Conservation (phyloP, 2,797 vertebrate genomes). For the Molossus molossus region DNA sequence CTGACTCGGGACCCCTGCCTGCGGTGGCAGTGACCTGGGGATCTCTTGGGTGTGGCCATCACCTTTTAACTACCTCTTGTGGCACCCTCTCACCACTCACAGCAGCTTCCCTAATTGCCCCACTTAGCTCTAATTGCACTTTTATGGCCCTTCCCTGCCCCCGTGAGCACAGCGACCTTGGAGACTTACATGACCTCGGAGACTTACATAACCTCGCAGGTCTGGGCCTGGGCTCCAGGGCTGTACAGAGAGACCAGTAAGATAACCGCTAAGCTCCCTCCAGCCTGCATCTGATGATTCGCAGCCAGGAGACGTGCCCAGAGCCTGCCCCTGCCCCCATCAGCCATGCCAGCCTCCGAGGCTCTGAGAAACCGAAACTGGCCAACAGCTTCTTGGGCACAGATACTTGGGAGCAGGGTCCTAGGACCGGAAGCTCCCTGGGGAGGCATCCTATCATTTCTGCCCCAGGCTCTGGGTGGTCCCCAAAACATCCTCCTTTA, state of each 20-base stretch:
- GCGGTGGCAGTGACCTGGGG: not conserved
- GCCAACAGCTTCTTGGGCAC: not conserved
- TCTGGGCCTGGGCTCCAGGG: slow-evolving; percentile 48
- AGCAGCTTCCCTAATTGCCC: slow-evolving; percentile 47
- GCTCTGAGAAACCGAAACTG: not conserved
- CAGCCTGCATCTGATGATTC: not conserved
- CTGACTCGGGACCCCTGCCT: not conserved
- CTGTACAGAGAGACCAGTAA: not conserved
- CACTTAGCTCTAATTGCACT: slow-evolving; percentile 56
- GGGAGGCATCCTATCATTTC: not conserved
- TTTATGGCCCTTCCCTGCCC: slow-evolving; percentile 11
- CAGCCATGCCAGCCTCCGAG: not conserved
- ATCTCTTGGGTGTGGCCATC: not conserved
- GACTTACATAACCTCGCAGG: slow-evolving; percentile 67
- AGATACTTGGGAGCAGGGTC: not conserved
- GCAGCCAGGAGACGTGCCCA: slow-evolving; percentile 17
- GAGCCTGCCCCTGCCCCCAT: not conserved
- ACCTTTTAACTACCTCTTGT: not conserved
- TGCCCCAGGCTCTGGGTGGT: not conserved
- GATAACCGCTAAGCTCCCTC: slow-evolving; percentile 44
- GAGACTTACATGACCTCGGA: slow-evolving; percentile 65
- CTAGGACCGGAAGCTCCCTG: not conserved
- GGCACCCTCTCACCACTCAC: not conserved
- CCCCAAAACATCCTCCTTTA: not conserved
- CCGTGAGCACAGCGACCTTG: slow-evolving; percentile 26